phyloP scores from a whole-genome alignment of 2,888 invertebrate species.

The Rugalucina vietnamica region DNA sequence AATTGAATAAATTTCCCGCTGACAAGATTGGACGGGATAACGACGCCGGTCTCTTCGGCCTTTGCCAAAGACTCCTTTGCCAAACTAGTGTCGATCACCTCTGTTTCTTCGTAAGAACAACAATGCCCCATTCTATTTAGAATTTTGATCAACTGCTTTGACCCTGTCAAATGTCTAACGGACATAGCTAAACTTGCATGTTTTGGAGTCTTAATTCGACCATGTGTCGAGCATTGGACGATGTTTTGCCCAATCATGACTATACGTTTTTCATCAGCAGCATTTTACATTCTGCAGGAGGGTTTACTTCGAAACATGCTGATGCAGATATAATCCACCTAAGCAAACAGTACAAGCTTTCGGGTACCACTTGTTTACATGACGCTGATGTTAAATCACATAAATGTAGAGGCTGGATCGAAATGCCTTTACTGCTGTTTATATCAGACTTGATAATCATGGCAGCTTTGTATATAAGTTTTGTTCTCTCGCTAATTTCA shows the following conservation, averaged over 20 bases:
- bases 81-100: background rate
- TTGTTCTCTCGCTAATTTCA: background rate
- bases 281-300: background rate
- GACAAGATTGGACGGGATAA: background rate
- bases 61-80: background rate
- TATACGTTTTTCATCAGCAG: background rate
- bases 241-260: background rate
- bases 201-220: background rate
- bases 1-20: background rate
- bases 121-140: slow-evolving; percentile 5
- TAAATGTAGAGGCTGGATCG: background rate
- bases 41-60: background rate
- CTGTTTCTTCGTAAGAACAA: background rate
- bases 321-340: background rate
- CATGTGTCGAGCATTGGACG: background rate
- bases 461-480: background rate
- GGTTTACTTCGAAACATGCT: background rate
- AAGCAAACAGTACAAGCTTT: background rate
- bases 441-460: background rate
- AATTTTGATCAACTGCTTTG: slow-evolving; percentile 1
- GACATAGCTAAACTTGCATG: slow-evolving; percentile 1
- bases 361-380: background rate
- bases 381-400: background rate
- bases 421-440: background rate
- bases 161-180: background rate